These are phyloP conservation scores for Cryptotermes secundus DNA, from an alignment of 1,140 invertebrate species.

Conservation along the genomic window DNA sequence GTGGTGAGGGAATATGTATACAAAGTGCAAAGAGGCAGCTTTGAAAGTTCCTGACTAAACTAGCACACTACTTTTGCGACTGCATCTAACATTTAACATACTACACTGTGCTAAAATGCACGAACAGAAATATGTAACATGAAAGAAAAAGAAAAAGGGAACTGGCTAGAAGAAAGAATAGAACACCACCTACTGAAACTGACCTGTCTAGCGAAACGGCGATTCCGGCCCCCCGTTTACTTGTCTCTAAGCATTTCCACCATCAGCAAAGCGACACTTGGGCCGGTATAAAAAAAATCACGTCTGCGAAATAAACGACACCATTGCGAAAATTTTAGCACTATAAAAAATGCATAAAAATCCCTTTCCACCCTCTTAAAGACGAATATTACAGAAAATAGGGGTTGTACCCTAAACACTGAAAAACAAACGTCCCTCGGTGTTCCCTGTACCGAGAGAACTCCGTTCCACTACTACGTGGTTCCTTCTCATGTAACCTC, in stretches of 20 bases:
- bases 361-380: not conserved
- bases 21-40: not conserved
- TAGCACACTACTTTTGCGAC: not conserved
- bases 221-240: not conserved
- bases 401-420: constrained; percentile 13
- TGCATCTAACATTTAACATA: not conserved
- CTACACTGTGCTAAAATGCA: constrained; percentile 6
- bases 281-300: not conserved
- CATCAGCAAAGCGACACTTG: not conserved
- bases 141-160: not conserved
- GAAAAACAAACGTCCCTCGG: not conserved
- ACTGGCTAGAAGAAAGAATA: not conserved
- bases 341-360: not conserved
- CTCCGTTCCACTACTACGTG: not conserved
- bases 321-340: not conserved
- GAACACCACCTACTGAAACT: not conserved
- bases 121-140: not conserved
- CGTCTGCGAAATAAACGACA: not conserved
- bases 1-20: not conserved
- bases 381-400: not conserved
- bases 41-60: not conserved
- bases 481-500: not conserved
- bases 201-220: not conserved
- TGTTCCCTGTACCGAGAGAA: not conserved
- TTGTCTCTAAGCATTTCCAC: constrained; percentile 1